phyloP scores from a whole-genome alignment of 92 coral and sea anemone genomes.

The Micromussa lordhowensis region DNA sequence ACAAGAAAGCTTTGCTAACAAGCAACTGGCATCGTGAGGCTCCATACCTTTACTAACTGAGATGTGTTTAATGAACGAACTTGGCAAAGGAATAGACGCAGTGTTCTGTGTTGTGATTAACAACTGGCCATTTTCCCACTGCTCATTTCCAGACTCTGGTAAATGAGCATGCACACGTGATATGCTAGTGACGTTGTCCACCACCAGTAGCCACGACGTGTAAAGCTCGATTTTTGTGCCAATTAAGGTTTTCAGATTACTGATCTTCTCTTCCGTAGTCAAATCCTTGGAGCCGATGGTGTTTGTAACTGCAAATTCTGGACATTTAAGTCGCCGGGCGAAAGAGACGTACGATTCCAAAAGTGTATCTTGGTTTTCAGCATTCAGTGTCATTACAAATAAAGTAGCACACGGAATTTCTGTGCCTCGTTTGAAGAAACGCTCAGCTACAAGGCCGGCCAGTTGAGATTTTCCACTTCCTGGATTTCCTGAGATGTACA shows the following conservation, averaged over 20 bases:
- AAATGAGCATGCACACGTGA: background rate
- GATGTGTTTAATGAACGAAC: conserved; percentile 16
- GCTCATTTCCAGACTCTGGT: conserved; percentile 36
- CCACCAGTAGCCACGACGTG: conserved; percentile 24
- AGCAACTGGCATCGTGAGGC: background rate
- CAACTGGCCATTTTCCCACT: conserved; percentile 51
- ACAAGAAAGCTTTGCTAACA: conserved; percentile 13
- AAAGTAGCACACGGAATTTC: background rate
- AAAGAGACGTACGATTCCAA: conserved; percentile 48
- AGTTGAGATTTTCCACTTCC: conserved; percentile 55
- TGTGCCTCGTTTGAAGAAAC: conserved; percentile 3
- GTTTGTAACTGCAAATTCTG: conserved; percentile 33
- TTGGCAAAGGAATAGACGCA: conserved; percentile 31
- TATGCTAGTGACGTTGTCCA: conserved; percentile 26
- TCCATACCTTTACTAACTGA: conserved; percentile 21
- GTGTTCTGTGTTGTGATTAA: conserved; percentile 50
- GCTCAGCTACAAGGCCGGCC: conserved; percentile 27
- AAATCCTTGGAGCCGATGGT: conserved; percentile 11
- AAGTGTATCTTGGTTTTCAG: conserved; percentile 35
- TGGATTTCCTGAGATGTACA: conserved; percentile 53
- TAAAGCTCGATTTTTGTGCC: background rate
- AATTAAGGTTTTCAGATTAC: conserved; percentile 3
- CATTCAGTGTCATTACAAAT: conserved; percentile 59
- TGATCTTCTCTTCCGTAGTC: conserved; percentile 50
- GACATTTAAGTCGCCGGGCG: conserved; percentile 42